These are phyloP conservation scores for Sabellastarte sp. DNA, from an alignment of 2,888 invertebrate genomes.

Conservation along the genomic window DNA sequence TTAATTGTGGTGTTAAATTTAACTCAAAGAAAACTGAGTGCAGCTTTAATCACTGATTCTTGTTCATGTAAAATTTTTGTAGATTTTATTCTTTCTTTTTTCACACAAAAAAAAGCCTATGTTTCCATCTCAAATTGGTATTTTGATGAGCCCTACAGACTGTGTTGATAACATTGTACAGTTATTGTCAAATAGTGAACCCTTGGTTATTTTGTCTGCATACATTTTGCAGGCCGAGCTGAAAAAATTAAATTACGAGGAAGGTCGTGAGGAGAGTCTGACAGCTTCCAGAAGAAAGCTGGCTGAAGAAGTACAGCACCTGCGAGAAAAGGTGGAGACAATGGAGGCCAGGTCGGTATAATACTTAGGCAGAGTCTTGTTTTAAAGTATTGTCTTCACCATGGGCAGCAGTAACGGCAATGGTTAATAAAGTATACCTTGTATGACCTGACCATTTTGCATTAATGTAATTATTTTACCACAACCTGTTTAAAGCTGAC, in stretches of 20 bases:
- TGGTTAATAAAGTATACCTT: no score
- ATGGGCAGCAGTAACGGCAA: no score
- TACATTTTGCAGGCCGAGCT: constrained; percentile 65
- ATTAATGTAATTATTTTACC: no score
- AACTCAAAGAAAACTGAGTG: no score
- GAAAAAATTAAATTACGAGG: constrained; percentile 64
- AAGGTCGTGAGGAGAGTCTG: constrained; percentile 66
- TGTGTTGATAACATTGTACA: no score
- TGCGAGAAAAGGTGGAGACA: constrained; percentile 65
- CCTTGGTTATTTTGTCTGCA: constrained; percentile 22
- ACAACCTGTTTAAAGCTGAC: no score
- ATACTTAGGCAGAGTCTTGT: no score
- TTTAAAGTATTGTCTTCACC: no score
- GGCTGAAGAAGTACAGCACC: constrained; percentile 63
- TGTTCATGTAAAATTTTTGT: no score
- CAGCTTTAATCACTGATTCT: no score
- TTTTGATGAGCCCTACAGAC: constrained; percentile 4
- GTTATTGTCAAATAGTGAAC: no score
- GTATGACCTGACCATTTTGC: background rate
- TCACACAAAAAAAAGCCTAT: background rate
- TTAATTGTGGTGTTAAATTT: no score
- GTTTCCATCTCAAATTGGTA: constrained; percentile 14
- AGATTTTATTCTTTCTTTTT: background rate
- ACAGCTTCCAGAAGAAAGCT: constrained; percentile 63
- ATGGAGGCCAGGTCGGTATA: constrained; percentile 65